Evolutionary conservation across 2,113 vertebrate species (phyloP), one percentile per base, ranked within the genome.

Genomic region (Crotalus viridis): DNA sequence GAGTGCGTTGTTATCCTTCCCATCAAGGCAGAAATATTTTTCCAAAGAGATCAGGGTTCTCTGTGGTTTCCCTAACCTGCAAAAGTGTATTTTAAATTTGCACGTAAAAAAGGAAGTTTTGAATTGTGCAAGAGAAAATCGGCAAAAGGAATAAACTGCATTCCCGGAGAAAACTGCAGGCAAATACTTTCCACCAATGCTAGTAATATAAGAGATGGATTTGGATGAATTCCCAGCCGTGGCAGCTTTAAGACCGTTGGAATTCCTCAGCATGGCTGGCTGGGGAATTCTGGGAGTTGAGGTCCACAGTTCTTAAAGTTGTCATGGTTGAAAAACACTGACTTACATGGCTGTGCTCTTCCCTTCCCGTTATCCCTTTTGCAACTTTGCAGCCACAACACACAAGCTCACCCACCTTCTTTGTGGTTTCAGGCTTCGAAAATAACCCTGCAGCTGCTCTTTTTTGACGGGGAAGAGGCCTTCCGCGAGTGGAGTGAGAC

Each of bases 401-500:
- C 2, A 21, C n/a, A 46, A 9, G 3, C 22, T 61, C 48, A 87
- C 54, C 6, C 3, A 7, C 12, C 2, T 4, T 2, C 55, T 61
- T 54, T 86, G 2, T 10, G 12, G n/a, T 61, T 64, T 89, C 74
- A 97, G 96, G 92, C 89, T 9, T 94, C 95, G 28, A 64, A 94
- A 0, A 92, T 99, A 93, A 97, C 98, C 4, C 96, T 99, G 21
- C 98, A 99, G 97, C 96, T 99, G 19, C 97, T 98, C 39, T 99
- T 99, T 94, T 97, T 99, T 46, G 99, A 99, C 0, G 99, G 98
- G 0, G 99, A 99, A 94, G 99, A 99, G 96, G 98, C 99, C 0
- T 98, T 99, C 92, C 97, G 97, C 92, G 97, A 98, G 28, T 99
- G 99, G 98, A 98, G 98, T 0, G 97, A 97, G 90, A 97, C 97